A percentile compares a stretch with the other conserved stretches of the same genome.
phyloP scores from a whole-genome alignment of 2,888 invertebrate species.

The Archaeoteleia sp. region DNA sequence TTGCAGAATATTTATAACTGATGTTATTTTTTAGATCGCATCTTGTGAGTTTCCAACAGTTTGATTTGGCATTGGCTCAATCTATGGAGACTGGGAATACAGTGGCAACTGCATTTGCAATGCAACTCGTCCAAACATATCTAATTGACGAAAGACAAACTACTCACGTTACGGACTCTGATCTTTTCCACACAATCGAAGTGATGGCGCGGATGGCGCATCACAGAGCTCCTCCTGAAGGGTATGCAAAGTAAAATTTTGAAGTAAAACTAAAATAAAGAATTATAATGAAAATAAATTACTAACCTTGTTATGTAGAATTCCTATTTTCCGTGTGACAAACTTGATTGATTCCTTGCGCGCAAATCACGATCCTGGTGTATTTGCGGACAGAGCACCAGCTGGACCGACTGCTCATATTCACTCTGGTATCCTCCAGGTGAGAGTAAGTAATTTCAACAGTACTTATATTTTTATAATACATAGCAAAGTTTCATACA shows the following conservation, averaged over 20 bases:
- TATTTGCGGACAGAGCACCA: constrained; percentile 85
- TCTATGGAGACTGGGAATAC: constrained; percentile 91
- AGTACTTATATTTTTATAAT: background rate
- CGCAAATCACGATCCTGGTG: constrained; percentile 83
- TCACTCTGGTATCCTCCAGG: constrained; percentile 93
- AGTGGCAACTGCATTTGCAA: constrained; percentile 90
- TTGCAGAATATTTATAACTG: no score
- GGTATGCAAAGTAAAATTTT: constrained; percentile 76
- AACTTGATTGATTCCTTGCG: constrained; percentile 88
- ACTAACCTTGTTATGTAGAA: constrained; percentile 53
- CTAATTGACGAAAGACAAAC: constrained; percentile 89
- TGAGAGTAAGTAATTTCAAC: constrained; percentile 78
- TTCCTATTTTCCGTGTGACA: constrained; percentile 77
- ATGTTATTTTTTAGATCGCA: no score
- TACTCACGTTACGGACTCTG: constrained; percentile 86
- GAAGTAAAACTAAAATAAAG: constrained; percentile 1
- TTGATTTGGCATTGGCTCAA: constrained; percentile 88
- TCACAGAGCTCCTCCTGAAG: constrained; percentile 87
- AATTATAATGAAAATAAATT: background rate
- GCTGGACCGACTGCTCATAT: constrained; percentile 91
- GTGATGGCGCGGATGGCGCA: constrained; percentile 85
- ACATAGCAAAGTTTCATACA: no score
- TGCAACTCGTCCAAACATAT: constrained; percentile 92
- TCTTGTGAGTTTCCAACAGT: constrained; percentile 79
- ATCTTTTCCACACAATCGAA: constrained; percentile 91